Base-by-base conservation (phyloP, 1,140 invertebrate genomes). In the Sipha flava region DNA sequence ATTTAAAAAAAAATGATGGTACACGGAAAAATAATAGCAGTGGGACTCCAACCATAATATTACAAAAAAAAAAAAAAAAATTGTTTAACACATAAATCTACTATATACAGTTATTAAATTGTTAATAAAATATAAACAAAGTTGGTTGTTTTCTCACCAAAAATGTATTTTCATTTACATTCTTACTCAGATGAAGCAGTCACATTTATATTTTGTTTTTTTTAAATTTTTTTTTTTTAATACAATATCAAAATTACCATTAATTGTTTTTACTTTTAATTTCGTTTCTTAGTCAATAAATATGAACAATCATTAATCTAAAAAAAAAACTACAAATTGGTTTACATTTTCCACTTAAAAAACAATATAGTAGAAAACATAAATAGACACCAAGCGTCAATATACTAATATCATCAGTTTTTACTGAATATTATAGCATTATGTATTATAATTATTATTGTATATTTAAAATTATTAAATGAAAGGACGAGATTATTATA, bases 11-110 rank as follows among this genome's bases (percentile, higher is more conserved):
- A 77, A 77, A 59, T 57, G 57, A 77, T 77, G 52, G 34, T 77
- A 77, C 73, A 77, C 47, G 43, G 34, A 40, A 77, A 73, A 77
- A 77, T 77, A 77, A 77, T 77, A 57, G 31, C 73, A 77, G 34
- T 77, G 52, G 52, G n/a, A 68, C 49, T 57, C 34, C 47, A 57
- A 59, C 37, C 37, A 16, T 77, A 59, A 77, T 77, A 16, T 21
- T 21, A 52, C 31, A 52, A 21, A 34, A 52, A 73, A 47, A 57
- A 77, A 77, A 75, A 54, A 49, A 73, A 54, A 54, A 45, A 72
- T 31, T 37, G 49, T 77, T 77, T 43, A 77, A 77, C 73, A 77
- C 52, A 40, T 77, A 77, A 59, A 57, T 16, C 52, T 77, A 77
- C 37, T 77, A 77, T 77, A 18, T 77, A 77, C 73, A 77, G 9